Evolutionary conservation across 2,888 invertebrate species (phyloP), one percentile per base, ranked within the genome.

Genomic region (Drosophila stalkeri): DNA sequence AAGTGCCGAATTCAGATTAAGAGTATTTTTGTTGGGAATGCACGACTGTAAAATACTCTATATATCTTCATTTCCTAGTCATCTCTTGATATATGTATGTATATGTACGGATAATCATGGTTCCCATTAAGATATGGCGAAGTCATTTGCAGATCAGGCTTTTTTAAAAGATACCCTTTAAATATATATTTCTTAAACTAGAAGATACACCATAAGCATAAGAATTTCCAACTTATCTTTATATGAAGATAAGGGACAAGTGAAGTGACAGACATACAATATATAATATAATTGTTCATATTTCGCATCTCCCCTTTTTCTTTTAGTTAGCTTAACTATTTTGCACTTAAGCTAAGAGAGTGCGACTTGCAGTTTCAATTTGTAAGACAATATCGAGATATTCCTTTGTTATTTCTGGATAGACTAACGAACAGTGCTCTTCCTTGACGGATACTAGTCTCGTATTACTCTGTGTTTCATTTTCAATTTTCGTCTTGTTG

Each of bases 291-390:
- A 12, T 27, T 27, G 11, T 20, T 18, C 18, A 44, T 12, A 20
- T 44, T 44, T 12, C 44, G 6, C 20, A 20, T 12, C 20, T 6
- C 14, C 41, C 8, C 8, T 41, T 6, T 16, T 6, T 16, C 5
- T 16, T 16, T 39, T 12, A 14, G 44, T 20, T 5, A 20, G 20
- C 44, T 44, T 14, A 44, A 20, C 20, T 44, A 20, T 44, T 20
- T 20, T 12, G 20, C 7, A 3, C 5, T 44, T 20, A 5, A 20
- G 43, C 12, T 2, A 6, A 41, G n/a, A 16, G 7, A 8, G n/a
- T 41, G n/a, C 41, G 41, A n/a, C n/a, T 41, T 41, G 41, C 14
- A 41, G 41, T n/a, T 41, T n/a, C n/a, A 44, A 46, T 46, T 23
- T 12, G 14, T 14, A 46, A 46, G 46, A 14, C 46, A 46, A 46